A percentile compares a stretch with the other conserved stretches of the same genome.
phyloP scores from a whole-genome alignment of 2,888 invertebrate species.

The Achlya flavicornis region DNA sequence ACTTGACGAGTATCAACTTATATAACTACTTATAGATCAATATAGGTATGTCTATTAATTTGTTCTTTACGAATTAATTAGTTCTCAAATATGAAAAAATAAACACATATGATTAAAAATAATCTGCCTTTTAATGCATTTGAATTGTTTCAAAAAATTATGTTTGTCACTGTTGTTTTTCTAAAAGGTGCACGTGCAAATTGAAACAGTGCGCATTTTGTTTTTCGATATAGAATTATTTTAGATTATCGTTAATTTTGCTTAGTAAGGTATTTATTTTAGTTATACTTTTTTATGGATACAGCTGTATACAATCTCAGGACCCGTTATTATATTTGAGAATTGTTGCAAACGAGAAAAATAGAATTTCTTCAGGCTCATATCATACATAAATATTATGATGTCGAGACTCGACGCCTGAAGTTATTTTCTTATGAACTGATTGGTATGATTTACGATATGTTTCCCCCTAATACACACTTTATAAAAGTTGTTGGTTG shows the following conservation, averaged over 20 bases:
- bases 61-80: constrained; percentile 48
- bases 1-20: constrained; percentile 37
- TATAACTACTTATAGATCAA: constrained; percentile 32
- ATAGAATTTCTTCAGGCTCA: constrained; percentile 36
- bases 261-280: constrained; percentile 83
- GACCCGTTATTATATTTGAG: constrained; percentile 46
- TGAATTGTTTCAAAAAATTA: constrained; percentile 47
- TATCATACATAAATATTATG: constrained; percentile 14
- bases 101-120: constrained; percentile 62
- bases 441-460: constrained; percentile 44
- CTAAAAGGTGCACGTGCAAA: constrained; percentile 24
- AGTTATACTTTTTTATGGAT: constrained; percentile 80
- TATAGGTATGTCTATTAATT: constrained; percentile 39
- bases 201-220: constrained; percentile 72
- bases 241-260: constrained; percentile 77
- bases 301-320: constrained; percentile 78
- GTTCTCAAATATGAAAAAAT: constrained; percentile 60
- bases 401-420: constrained; percentile 42
- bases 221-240: constrained; percentile 66
- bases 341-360: constrained; percentile 38
- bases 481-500: constrained; percentile 70
- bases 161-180: constrained; percentile 23
- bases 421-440: constrained; percentile 53
- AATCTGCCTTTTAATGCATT: constrained; percentile 80
- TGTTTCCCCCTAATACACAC: constrained; percentile 54